Evolutionary conservation across 2,113 vertebrate species (phyloP), one percentile per base, ranked within the genome.

Genomic region (Pelecanoides urinatrix): DNA sequence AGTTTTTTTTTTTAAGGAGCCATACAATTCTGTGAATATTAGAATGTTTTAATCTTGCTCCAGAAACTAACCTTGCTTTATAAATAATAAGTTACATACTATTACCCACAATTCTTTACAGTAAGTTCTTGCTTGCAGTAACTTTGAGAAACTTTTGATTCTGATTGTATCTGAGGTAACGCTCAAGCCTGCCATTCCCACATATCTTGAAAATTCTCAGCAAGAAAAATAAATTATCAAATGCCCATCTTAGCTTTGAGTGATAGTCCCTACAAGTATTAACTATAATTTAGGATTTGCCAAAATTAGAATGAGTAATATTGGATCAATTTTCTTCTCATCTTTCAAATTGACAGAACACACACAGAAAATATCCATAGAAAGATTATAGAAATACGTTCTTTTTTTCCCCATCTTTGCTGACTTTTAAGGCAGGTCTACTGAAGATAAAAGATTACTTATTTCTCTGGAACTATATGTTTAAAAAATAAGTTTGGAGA

Each of bases 301-400:
- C 47, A 62, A 87, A 94, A 92, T 96, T 95, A 95, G 45, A 88
- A 62, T 42, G 52, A 80, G 23, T 59, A 87, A 68, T 40, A 38
- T 20, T 75, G 32, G 25, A 86, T 67, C 38, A 59, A 70, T 88
- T 92, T 95, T 95, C 40, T 86, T 88, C 72, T 91, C 53, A 67
- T 87, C 53, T 76, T 71, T 90, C 56, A 73, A 85, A 92, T 4
- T 86, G 80, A 79, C 86, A 91, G 50, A 83, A 85, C 34, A 40
- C 55, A 68, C 42, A 25, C 8, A 87, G 63, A 82, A 88, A 92
- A 72, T 76, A 38, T n/a, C 44, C 30, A 36, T 13, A 40, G 29
- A 66, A 83, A 66, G 11, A 77, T 34, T 72, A 38, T 7, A 89
- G 55, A 84, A 88, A 73, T 52, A 71, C 4, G 0, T 25, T 10